Evolutionary conservation across 2,113 vertebrate species (phyloP).

Genomic region (Hiodon alosoides): DNA sequence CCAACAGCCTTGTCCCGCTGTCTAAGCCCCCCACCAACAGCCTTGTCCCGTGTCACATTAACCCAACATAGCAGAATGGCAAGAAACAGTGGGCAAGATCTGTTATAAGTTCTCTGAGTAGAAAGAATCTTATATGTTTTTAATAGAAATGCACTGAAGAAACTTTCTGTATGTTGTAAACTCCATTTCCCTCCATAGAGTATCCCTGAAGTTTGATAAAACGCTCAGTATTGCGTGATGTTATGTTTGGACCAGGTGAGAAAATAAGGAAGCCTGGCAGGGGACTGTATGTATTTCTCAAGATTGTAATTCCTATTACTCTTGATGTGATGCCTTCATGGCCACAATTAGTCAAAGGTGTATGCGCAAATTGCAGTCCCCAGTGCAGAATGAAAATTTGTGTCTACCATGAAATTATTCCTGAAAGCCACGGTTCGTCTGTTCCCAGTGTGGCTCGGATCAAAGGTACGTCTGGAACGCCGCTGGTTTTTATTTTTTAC

Average conservation of each 20-base stretch:
- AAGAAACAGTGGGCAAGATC: slow-evolving; percentile 36
- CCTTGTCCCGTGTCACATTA: slow-evolving; percentile 11
- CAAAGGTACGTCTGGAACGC: background rate
- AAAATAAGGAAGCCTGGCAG: background rate
- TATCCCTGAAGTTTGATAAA: background rate
- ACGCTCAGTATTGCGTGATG: too few relatives aligned
- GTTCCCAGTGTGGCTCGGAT: background rate
- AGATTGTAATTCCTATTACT: background rate
- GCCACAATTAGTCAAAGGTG: background rate
- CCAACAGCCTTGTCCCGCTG: background rate
- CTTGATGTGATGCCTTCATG: background rate
- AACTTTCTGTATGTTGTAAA: background rate
- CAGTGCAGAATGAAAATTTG: background rate
- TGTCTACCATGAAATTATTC: background rate
- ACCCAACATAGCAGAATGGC: slow-evolving; percentile 34
- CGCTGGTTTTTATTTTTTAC: background rate
- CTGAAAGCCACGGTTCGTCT: background rate
- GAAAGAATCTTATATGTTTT: too few relatives aligned
- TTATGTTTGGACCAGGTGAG: too few relatives aligned
- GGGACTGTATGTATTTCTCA: background rate
- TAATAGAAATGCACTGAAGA: background rate
- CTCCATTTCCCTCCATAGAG: background rate
- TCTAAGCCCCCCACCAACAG: background rate
- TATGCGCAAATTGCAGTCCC: background rate
- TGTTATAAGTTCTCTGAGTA: too few relatives aligned